phyloP scores from a whole-genome alignment of 1,140 invertebrate species.

The Lordiphosa stackelbergi region DNA sequence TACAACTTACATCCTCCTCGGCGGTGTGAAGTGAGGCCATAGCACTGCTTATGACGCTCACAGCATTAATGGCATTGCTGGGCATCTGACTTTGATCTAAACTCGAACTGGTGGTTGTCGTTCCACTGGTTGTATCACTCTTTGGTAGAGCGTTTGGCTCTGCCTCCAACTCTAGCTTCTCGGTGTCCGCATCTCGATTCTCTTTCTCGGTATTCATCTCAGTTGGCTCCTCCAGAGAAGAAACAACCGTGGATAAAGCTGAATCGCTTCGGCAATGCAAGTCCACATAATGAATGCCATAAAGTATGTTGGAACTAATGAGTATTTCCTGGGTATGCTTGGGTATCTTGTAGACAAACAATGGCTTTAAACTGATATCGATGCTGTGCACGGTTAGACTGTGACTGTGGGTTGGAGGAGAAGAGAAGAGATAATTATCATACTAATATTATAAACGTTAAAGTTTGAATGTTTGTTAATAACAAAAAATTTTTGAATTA shows the following conservation, averaged over 20 bases:
- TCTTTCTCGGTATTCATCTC: conserved; percentile 66
- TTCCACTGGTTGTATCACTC: conserved; percentile 62
- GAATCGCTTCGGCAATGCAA: conserved; percentile 37
- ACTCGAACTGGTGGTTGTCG: conserved; percentile 54
- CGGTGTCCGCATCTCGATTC: conserved; percentile 61
- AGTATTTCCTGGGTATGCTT: conserved; percentile 69
- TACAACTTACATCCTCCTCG: conserved; percentile 63
- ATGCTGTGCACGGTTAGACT: conserved; percentile 80
- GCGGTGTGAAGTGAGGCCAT: conserved; percentile 67
- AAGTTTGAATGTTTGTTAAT: no score
- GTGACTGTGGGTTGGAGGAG: conserved; percentile 33
- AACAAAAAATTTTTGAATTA: no score
- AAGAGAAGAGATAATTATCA: no score
- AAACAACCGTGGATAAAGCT: conserved; percentile 36
- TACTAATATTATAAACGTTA: no score
- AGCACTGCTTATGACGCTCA: conserved; percentile 73
- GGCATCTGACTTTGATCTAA: conserved; percentile 61
- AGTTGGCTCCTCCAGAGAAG: conserved; percentile 41
- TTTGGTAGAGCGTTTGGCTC: conserved; percentile 28
- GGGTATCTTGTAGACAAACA: conserved; percentile 85
- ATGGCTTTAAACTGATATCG: conserved; percentile 81
- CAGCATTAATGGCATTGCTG: conserved; percentile 68
- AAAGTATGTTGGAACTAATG: conserved; percentile 74
- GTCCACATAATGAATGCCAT: conserved; percentile 72
- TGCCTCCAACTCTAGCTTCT: conserved; percentile 51